A percentile compares a stretch with the other conserved stretches of the same genome.
Conservation (phyloP, 2,888 invertebrate species). For the Heliconius hortense region DNA sequence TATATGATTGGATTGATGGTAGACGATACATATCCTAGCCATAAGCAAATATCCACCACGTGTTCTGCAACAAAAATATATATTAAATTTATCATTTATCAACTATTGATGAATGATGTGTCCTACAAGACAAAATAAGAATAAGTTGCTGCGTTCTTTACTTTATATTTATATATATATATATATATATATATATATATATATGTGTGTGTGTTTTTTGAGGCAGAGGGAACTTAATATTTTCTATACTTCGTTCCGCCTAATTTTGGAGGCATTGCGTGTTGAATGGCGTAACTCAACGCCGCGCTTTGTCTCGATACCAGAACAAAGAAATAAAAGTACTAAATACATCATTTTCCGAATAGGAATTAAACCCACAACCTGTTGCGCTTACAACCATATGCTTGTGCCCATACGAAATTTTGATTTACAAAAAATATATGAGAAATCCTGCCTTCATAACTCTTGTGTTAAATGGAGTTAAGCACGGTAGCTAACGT, state of each 20-base stretch:
- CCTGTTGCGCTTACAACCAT: not conserved
- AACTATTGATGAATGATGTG: too few species aligned
- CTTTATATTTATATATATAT: too few species aligned
- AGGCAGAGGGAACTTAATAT: too few species aligned
- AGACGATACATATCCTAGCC: constrained; percentile 96
- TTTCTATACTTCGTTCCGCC: not conserved
- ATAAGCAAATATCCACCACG: constrained; percentile 91
- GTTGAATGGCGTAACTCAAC: not conserved
- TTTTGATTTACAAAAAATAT: too few species aligned
- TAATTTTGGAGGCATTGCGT: not conserved
- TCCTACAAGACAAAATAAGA: too few species aligned
- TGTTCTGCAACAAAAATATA: constrained; percentile 72
- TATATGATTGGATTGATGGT: constrained; percentile 97
- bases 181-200: too few species aligned
- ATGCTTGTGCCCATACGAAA: too few species aligned
- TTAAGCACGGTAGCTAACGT: constrained; percentile 11
- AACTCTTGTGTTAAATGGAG: not conserved
- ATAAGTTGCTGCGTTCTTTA: not conserved
- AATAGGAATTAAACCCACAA: not conserved
- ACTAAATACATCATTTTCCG: not conserved
- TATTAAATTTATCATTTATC: not conserved
- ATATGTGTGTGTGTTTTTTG: too few species aligned
- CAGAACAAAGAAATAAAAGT: not conserved
- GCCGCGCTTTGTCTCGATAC: not conserved
- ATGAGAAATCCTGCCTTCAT: not conserved